A percentile compares a stretch with the other conserved stretches of the same genome.
phyloP scores from a whole-genome alignment of 2,797 vertebrate species.

The Botia almorhae region DNA sequence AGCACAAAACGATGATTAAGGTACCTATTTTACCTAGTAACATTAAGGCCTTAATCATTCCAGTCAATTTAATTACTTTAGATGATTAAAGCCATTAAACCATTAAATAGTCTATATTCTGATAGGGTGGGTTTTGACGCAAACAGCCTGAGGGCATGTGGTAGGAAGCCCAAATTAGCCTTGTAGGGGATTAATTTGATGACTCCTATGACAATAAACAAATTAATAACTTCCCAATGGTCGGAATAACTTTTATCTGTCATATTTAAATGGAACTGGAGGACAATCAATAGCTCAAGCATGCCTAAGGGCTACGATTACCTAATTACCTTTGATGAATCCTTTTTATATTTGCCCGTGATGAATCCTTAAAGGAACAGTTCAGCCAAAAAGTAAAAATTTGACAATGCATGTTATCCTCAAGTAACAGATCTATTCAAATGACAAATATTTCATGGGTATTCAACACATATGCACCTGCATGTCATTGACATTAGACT shows the following conservation, averaged over 20 bases:
- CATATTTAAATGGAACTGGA: constrained; percentile 31
- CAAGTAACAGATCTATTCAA: constrained; percentile 4
- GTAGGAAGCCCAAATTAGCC: constrained; percentile 2
- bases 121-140: neutral
- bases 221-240: constrained; percentile 26
- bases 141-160: neutral
- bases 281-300: constrained; percentile 27
- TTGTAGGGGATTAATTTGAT: constrained; percentile 32
- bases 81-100: neutral
- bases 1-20: neutral
- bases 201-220: constrained; percentile 40
- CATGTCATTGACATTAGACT: neutral
- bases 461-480: neutral
- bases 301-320: constrained; percentile 17
- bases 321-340: constrained; percentile 33
- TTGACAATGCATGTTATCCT: constrained; percentile 8
- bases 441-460: neutral
- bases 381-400: neutral
- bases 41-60: neutral
- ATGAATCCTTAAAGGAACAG: constrained; percentile 2
- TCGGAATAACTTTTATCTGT: constrained; percentile 18
- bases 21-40: neutral
- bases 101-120: neutral
- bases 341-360: too few relatives aligned
- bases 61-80: constrained; percentile 4